Evolutionary conservation across 2,888 invertebrate species (phyloP), one percentile per base, ranked within the genome.

Genomic region (Brachypterus glaber): DNA sequence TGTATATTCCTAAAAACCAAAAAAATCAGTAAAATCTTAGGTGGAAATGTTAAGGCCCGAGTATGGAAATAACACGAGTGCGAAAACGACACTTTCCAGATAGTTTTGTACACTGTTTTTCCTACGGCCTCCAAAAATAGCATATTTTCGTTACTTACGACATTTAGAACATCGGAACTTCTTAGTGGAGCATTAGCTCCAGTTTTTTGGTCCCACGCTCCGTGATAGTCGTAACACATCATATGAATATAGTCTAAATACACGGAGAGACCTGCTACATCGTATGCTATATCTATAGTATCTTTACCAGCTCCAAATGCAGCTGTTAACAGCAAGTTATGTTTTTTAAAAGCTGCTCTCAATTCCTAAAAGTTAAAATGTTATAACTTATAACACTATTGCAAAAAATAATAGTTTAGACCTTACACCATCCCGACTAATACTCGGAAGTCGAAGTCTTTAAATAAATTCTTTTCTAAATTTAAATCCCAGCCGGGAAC

Each of bases 211-310:
- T 89, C 84, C 88, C 88, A 89, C 4, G 81, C 74, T 0, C 89
- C 89, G 49, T 88, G 87, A 60, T 88, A 90, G 62, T 91, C 90
- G 60, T 91, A 91, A 43, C 84, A 82, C 89, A 89, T 90, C 59
- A 89, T 74, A 51, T 89, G 86, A 24, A 89, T 72, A 38, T 73
- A 77, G 59, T 84, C 81, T 26, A 83, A 59, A 55, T 80, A 76
- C 1, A 74, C 63, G 11, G 79, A 75, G 9, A 91, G 67, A 45
- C 77, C 74, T 4, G 74, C 68, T 9, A 91, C 71, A 58, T 89
- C 81, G 54, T 91, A 91, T 0, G 82, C 84, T 1, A 71, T 64
- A 43, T 86, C 81, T 54, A 88, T 84, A 0, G 81, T 83, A 17
- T 72, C 70, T 54, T 79, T 79, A 1, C 82, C 79, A 0, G 87